Evolutionary conservation across 1,140 invertebrate genomes (phyloP).

Genomic region (Microplitis mediator): DNA sequence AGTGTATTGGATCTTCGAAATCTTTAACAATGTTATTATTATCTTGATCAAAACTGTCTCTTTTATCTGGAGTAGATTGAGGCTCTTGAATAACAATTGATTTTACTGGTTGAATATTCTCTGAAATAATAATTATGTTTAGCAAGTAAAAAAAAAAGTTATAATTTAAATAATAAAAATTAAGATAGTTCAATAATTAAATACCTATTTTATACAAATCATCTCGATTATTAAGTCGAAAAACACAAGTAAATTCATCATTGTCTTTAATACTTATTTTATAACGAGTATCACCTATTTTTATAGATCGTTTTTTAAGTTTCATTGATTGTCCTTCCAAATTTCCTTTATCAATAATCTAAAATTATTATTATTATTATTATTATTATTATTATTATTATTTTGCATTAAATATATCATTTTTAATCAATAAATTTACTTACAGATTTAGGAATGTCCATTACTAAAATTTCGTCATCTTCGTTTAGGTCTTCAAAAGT

Average conservation of each 20-base stretch:
- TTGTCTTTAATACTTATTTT: neutral
- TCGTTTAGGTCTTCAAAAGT: conserved; percentile 10
- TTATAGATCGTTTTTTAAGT: neutral
- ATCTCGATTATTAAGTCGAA: neutral
- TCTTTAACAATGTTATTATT: neutral
- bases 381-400: neutral
- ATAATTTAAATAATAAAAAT: neutral
- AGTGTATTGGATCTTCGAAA: neutral
- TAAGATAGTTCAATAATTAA: neutral
- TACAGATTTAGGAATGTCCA: conserved; percentile 31
- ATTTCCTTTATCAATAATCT: conserved; percentile 7
- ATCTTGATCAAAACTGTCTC: neutral
- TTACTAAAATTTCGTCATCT: conserved; percentile 24
- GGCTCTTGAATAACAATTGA: too few species aligned
- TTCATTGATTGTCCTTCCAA: conserved; percentile 14
- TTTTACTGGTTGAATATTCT: conserved; percentile 23
- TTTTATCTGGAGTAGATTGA: neutral
- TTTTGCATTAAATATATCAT: neutral
- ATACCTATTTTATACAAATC: conserved; percentile 16
- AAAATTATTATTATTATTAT: neutral
- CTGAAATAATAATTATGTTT: conserved; percentile 17
- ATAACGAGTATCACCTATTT: conserved; percentile 15
- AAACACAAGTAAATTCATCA: conserved; percentile 14
- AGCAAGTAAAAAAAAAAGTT: neutral
- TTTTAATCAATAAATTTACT: neutral